Percentiles rank a stretch among this genome's conserved stretches.
These are phyloP conservation scores for Oryzias melastigma DNA, from an alignment of 2,113 vertebrate species.

Conservation along the genomic window DNA sequence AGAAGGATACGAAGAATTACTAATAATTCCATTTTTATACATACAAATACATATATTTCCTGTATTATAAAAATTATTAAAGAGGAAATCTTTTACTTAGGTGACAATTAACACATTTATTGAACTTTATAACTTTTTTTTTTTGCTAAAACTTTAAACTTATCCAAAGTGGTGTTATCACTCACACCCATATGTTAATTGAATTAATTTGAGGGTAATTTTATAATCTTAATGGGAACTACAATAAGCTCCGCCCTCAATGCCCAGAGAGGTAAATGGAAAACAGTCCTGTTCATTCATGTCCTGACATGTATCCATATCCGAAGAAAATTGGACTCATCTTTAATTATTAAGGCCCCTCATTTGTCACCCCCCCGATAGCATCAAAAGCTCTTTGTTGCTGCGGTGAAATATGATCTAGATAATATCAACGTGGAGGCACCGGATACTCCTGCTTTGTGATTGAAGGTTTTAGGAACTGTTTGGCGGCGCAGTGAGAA, in stretches of 20 bases:
- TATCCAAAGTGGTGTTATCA: background rate
- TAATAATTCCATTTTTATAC: too few species aligned
- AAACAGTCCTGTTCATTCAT: conserved; percentile 62
- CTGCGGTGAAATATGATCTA: conserved; percentile 72
- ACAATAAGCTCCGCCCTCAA: conserved; percentile 29
- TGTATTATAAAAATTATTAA: too few species aligned
- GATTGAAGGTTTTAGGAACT: conserved; percentile 60
- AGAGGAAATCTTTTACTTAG: too few species aligned
- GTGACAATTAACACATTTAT: too few species aligned
- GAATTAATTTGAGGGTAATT: conserved; percentile 6
- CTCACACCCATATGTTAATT: conserved; percentile 3
- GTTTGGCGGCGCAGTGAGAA: conserved; percentile 8
- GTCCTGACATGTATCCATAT: conserved; percentile 65
- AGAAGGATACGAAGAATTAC: background rate
- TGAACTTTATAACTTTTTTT: background rate
- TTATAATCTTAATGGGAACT: conserved; percentile 16
- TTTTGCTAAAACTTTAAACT: background rate
- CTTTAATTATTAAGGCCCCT: conserved; percentile 78
- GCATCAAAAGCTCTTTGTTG: conserved; percentile 76
- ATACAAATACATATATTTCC: too few species aligned
- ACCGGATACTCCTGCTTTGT: conserved; percentile 72
- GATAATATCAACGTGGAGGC: conserved; percentile 71
- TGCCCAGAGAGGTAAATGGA: conserved; percentile 48
- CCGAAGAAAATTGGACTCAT: conserved; percentile 69
- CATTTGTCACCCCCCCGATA: conserved; percentile 72